Percentiles rank a stretch among this genome's conserved stretches.
phyloP scores from a whole-genome alignment of 2,888 invertebrate species.

The Yponomeuta cagnagella region DNA sequence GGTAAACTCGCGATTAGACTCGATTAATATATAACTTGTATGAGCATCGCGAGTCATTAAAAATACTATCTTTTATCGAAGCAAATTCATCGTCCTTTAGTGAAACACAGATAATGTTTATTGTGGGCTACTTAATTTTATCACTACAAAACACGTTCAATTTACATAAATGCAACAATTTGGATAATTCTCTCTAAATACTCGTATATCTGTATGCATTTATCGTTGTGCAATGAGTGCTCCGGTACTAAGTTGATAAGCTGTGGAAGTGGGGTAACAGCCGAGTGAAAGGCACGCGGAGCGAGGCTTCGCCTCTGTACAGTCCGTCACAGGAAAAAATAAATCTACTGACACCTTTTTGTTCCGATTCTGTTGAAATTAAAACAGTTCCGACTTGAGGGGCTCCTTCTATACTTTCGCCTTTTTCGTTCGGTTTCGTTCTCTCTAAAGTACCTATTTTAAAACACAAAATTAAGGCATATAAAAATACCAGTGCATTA shows the following conservation, averaged over 20 bases:
- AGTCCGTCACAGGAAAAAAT: neutral
- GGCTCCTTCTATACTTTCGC: no score
- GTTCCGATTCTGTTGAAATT: no score
- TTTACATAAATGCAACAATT: neutral
- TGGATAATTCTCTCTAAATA: neutral
- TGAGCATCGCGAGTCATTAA: no score
- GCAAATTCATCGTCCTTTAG: neutral
- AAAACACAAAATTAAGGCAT: no score
- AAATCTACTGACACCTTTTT: no score
- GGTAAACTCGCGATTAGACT: no score
- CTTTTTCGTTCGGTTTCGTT: no score
- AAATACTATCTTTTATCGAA: no score
- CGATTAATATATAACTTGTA: no score
- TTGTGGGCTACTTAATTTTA: neutral
- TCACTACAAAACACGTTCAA: neutral
- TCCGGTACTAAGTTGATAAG: neutral
- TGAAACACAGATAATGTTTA: neutral
- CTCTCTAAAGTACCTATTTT: no score
- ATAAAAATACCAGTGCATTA: no score
- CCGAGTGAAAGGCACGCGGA: conserved; percentile 11
- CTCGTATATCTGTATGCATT: neutral
- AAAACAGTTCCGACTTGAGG: no score
- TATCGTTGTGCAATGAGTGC: neutral
- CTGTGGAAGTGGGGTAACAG: neutral
- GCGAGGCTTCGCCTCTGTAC: conserved; percentile 22